Evolutionary conservation across 2,797 vertebrate species (phyloP).

Genomic region (Characodon lateralis): DNA sequence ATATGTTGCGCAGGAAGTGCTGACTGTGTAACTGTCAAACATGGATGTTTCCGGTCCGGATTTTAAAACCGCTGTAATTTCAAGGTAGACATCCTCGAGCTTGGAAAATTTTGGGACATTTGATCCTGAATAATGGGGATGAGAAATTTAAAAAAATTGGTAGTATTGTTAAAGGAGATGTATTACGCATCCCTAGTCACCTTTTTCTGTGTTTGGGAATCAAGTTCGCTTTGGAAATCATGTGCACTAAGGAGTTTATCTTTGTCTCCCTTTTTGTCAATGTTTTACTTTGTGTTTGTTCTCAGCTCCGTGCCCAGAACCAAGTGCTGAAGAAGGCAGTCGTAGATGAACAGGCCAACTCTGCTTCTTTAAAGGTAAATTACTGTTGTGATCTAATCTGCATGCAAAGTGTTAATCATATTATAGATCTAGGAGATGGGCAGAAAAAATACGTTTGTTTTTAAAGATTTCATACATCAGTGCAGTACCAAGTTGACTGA

Average conservation of each 20-base stretch:
- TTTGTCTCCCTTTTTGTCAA: not conserved
- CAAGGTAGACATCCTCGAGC: not conserved
- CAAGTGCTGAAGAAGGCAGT: constrained; percentile 98
- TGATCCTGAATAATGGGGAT: not conserved
- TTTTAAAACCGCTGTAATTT: not conserved
- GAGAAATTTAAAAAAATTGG: not conserved
- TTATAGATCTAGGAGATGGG: not conserved
- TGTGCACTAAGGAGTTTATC: not conserved
- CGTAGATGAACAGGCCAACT: constrained; percentile 94
- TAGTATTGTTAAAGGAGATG: not conserved
- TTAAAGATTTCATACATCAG: not conserved
- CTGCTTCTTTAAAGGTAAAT: constrained; percentile 90
- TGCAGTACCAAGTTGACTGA: not conserved
- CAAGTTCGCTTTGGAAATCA: not conserved
- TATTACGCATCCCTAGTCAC: not conserved
- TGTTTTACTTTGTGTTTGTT: constrained; percentile 27
- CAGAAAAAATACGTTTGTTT: not conserved
- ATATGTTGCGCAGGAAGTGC: constrained; percentile 62
- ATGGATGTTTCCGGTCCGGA: not conserved
- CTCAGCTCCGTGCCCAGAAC: constrained; percentile 95
- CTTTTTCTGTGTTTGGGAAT: not conserved
- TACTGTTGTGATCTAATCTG: not conserved
- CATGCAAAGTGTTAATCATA: not conserved
- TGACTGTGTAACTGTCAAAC: constrained; percentile 57
- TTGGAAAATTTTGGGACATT: not conserved